Evolutionary conservation across 1,140 invertebrate species (phyloP), one percentile per base, ranked within the genome.

Genomic region (Heliothis virescens): DNA sequence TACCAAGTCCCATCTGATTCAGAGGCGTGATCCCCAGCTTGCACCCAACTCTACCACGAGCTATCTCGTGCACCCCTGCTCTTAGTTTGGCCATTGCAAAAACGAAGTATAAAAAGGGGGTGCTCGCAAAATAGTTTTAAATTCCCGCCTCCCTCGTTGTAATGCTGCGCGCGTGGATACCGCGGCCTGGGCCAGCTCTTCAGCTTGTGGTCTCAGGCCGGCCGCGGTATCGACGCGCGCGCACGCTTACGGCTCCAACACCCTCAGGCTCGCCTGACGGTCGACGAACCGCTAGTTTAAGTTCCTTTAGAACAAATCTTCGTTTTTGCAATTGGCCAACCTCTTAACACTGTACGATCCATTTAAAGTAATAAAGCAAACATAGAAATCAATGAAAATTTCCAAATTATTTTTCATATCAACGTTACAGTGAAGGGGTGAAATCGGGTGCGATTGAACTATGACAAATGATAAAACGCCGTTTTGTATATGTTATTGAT

Each of bases 31-130:
- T 95, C 94, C 95, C 95, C 95, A 95, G 95, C 94, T 95, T 95
- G 95, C 95, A 96, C 95, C 93, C 94, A 95, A 92, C 93, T 95
- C 95, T 92, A 95, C 95, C 95, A 96, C 95, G 96, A 96, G 92
- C 94, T 96, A 96, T 91, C 95, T 96, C 95, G 95, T 96, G 95
- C 95, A 96, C 95, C 96, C 95, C 95, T 96, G 96, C 95, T 96
- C 95, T 95, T 96, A 96, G 95, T 96, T 94, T 95, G 95, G 91
- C 95, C 96, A 95, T 96, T 96, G 96, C 96, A 96, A 96, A 96
- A 96, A 96, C 96, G 96, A 96, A 96, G 96, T 95, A 90, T 92
- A 87, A 92, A 86, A 91, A 93, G 94, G 94, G 95, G 95, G 96
- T 96, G 96, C 96, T 96, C 92, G 93, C 93, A 93, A 87, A 89